Evolutionary conservation across 2,888 invertebrate species (phyloP), one percentile per base, ranked within the genome.

Genomic region (Chalcis sispes): DNA sequence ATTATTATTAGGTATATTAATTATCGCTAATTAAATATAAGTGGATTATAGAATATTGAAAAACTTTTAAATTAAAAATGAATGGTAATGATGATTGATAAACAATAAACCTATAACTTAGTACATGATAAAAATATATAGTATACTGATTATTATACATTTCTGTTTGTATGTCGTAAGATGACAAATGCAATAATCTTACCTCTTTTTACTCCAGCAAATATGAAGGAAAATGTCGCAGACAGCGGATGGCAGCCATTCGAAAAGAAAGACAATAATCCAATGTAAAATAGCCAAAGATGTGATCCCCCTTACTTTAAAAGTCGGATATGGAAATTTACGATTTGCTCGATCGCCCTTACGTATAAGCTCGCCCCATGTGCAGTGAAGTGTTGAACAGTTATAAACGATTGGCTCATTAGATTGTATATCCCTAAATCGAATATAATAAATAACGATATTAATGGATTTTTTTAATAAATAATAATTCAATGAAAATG

Each of bases 171-270:
- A 36, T 36, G 36, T 36, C 10, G 36, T 10, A 36, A 36, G 10
- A 23, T 23, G 23, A 8, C 7, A 20, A 52, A 23, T 20, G 25
- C 18, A 20, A n/a, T 4, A 15, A n/a, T 72, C 80, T 80, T 80
- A 87, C 87, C 84, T 86, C 66, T 79, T 79, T 77, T 86, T 85
- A 54, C 71, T 81, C 13, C 83, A 81, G 61, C 77, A 72, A 32
- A 82, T 18, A 18, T 67, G 67, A 18, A 86, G 77, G 50, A 83
- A 66, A 32, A 70, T 75, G 79, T 87, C 87, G 75, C 85, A 84
- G n/a, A 86, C 48, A 40, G 79, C 52, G 54, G 85, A 83, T 50
- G 87, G 87, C 64, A 87, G 65, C 85, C 86, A 86, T 79, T 86
- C 87, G 29, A 85, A 76, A 1, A 86, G 70, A 20, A 84, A 65